Percentiles rank a stretch among this genome's conserved stretches.
Conservation (phyloP, 30 jellyfish, hydroid and myxozoan genomes). For the Hydractinia symbiolongicarpus region DNA sequence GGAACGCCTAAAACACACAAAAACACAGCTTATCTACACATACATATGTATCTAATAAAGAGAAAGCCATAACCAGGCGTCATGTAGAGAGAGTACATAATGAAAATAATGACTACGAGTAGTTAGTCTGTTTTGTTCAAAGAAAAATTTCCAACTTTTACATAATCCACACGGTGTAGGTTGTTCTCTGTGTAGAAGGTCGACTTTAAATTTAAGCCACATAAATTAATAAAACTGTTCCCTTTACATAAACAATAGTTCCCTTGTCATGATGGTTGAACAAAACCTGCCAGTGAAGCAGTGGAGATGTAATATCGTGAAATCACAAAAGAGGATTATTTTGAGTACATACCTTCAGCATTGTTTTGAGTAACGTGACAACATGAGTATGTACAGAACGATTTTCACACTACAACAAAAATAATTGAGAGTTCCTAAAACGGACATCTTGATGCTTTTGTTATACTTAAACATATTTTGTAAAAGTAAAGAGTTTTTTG, state of each 20-base stretch:
- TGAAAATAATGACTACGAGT: constrained; percentile 13
- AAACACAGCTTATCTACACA: not conserved
- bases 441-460: too few relatives aligned
- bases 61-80: not conserved
- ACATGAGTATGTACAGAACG: constrained; percentile 24
- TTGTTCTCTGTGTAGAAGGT: too few relatives aligned
- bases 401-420: constrained; percentile 29
- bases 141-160: too few relatives aligned
- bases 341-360: constrained; percentile 36
- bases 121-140: not conserved
- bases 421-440: not conserved
- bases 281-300: too few relatives aligned
- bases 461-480: too few relatives aligned
- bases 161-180: too few relatives aligned
- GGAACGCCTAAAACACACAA: constrained; percentile 10
- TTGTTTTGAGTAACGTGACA: constrained; percentile 24
- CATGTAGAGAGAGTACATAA: not conserved
- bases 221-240: too few relatives aligned
- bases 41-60: not conserved
- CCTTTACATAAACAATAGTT: too few relatives aligned
- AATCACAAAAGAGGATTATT: not conserved
- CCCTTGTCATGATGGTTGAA: too few relatives aligned
- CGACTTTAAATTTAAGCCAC: too few relatives aligned
- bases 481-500: too few relatives aligned
- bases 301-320: too few relatives aligned